A percentile compares a stretch with the other conserved stretches of the same genome.
Evolutionary conservation across 37 sponge, comb jelly and placozoan genomes (phyloP).

Genomic region (Dysidea cf. avara): DNA sequence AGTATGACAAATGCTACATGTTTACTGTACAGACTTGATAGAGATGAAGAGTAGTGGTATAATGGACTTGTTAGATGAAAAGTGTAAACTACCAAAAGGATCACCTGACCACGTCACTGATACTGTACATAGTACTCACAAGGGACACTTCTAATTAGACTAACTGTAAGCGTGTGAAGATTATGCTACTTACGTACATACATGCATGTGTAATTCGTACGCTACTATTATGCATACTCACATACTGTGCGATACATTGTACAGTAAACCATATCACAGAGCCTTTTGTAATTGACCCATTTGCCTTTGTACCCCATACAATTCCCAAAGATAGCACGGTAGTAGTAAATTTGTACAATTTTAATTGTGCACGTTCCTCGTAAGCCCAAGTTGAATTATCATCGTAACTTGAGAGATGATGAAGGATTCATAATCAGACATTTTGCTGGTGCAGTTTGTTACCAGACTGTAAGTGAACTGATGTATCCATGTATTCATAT

Average conservation of each 20-base stretch:
- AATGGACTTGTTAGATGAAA: conserved; percentile 91
- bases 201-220: too few species aligned
- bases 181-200: too few species aligned
- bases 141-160: conserved; percentile 87
- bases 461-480: conserved; percentile 77
- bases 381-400: conserved; percentile 72
- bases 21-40: conserved; percentile 64
- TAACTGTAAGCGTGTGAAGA: conserved; percentile 68
- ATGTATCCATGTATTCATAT: too few species aligned
- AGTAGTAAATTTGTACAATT: not conserved
- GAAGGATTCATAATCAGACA: conserved; percentile 93
- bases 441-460: conserved; percentile 99
- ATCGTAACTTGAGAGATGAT: conserved; percentile 76
- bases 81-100: conserved; percentile 82
- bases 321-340: too few species aligned
- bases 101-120: conserved; percentile 76
- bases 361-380: conserved; percentile 57
- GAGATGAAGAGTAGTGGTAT: conserved; percentile 65
- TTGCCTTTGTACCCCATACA: too few species aligned
- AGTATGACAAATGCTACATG: too few species aligned
- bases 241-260: too few species aligned
- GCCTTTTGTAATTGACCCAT: too few species aligned
- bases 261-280: too few species aligned
- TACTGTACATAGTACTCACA: conserved; percentile 66
- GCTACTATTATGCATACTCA: too few species aligned